Evolutionary conservation across 2,888 invertebrate species (phyloP).

Genomic region (Polydrusus cervinus): DNA sequence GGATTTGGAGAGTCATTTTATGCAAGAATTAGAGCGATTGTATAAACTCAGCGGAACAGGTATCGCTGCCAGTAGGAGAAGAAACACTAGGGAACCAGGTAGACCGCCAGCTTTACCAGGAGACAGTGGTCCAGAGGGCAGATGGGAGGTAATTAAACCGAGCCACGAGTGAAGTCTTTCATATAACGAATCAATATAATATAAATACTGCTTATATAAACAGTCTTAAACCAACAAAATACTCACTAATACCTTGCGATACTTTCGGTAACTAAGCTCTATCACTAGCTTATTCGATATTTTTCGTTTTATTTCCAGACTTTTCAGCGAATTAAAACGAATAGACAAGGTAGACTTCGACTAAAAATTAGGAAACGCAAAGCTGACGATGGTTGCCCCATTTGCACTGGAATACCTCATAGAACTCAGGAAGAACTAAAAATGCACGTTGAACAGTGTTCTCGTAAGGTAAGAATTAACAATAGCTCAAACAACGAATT

Average conservation of each 20-base stretch:
- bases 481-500: background rate
- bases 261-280: no score
- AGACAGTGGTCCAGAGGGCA: conserved; percentile 75
- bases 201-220: no score
- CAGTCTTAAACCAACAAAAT: no score
- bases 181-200: no score
- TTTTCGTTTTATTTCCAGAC: conserved; percentile 73
- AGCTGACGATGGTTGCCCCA: conserved; percentile 79
- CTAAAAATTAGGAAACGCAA: conserved; percentile 80
- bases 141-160: conserved; percentile 77
- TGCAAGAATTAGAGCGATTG: conserved; percentile 80
- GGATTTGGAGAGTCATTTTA: conserved; percentile 81
- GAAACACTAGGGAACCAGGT: conserved; percentile 67
- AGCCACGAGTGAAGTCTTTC: no score
- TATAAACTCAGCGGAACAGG: conserved; percentile 75
- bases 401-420: conserved; percentile 76
- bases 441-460: conserved; percentile 78
- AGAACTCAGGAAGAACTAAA: conserved; percentile 77
- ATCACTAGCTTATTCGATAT: no score
- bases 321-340: conserved; percentile 81
- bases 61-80: conserved; percentile 71
- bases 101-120: conserved; percentile 69
- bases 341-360: conserved; percentile 80
- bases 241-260: no score
- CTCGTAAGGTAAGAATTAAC: conserved; percentile 72